Evolutionary conservation across 2,888 invertebrate genomes (phyloP).

Genomic region (Eledone cirrhosa): DNA sequence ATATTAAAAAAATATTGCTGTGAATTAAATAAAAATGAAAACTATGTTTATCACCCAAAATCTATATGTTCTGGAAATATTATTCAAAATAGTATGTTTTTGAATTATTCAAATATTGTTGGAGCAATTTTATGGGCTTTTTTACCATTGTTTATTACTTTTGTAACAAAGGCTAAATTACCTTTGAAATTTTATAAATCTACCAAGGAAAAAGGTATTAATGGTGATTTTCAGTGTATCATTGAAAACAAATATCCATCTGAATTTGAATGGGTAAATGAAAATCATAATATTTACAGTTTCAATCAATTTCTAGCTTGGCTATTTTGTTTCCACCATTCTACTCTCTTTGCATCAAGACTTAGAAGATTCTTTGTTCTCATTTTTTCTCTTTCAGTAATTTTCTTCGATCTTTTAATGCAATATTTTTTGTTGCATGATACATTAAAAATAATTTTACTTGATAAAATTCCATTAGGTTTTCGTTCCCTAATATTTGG

Average conservation of each 20-base stretch:
- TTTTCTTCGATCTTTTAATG: background rate
- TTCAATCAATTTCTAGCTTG: background rate
- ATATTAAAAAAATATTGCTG: background rate
- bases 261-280: background rate
- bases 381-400: background rate
- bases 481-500: background rate
- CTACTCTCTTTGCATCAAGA: background rate
- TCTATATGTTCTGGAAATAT: background rate
- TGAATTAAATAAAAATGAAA: background rate
- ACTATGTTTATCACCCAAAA: background rate
- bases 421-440: background rate
- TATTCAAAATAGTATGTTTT: background rate
- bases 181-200: too few relatives aligned
- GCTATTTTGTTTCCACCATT: background rate
- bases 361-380: background rate
- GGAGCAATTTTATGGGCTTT: background rate
- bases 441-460: background rate
- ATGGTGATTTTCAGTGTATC: background rate
- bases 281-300: background rate
- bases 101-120: background rate
- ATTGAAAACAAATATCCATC: background rate
- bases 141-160: background rate
- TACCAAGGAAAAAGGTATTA: background rate
- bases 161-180: background rate
- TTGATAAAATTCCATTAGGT: background rate